Evolutionary conservation across 2,888 invertebrate species (phyloP), one percentile per base, ranked within the genome.

Genomic region (Ceraclea dissimilis): DNA sequence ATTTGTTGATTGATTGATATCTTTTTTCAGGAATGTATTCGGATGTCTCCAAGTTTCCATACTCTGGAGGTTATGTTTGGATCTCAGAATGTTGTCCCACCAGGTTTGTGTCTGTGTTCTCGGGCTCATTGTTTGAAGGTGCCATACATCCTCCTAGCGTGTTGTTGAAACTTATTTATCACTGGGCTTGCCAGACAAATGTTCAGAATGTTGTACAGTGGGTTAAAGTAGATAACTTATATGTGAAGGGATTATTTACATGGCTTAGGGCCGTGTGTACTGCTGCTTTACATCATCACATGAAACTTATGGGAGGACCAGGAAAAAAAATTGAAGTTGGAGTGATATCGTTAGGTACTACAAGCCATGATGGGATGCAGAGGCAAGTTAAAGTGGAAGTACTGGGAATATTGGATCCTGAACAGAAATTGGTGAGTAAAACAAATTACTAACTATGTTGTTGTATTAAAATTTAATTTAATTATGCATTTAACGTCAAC

Each of bases 1-100:
- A 11, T n/a, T n/a, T n/a, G n/a, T n/a, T n/a, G n/a, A n/a, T n/a
- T n/a, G n/a, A n/a, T 49, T 46, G 19, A 19, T 43, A 16, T 17
- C 47, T 47, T 47, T 22, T 49, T 49, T 26, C 49, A 83, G 86
- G 88, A 51, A 90, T 91, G 84, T 92, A 90, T 70, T 90, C 89
- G 1, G 92, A 93, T 68, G 86, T 85, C 0, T 81, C 85, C 0
- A 90, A 90, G 64, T 91, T 92, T 69, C 90, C 90, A 0, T 90
- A 86, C 69, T 90, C 90, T 0, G 93, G 93, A 0, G 93, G 93
- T 33, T 93, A 93, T 67, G 92, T 93, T 1, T 93, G 93, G 93
- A 90, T 93, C 63, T 88, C 88, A 0, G 88, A 89, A 61, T 93
- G 92, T 67, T 93, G 93, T 64, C 88, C 90, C 0, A 86, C 87